Conservation (phyloP, 2,888 invertebrate species). For the Abrostola tripartita region DNA sequence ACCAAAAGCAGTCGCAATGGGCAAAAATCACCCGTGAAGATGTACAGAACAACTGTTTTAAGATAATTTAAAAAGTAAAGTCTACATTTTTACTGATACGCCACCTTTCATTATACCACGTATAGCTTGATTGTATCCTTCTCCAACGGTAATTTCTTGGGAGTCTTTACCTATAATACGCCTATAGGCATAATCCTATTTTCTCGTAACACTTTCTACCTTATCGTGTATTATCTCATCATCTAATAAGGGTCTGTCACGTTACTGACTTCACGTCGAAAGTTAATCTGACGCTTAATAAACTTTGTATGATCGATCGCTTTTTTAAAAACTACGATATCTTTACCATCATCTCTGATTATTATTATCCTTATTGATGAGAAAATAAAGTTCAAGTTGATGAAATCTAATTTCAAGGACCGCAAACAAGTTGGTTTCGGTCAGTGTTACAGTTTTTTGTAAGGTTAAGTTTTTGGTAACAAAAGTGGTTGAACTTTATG, state of each 20-base stretch:
- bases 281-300: constrained; percentile 81
- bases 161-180: neutral
- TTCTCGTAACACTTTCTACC: constrained; percentile 27
- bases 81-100: too few relatives aligned
- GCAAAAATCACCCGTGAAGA: too few relatives aligned
- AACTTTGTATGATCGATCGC: constrained; percentile 79
- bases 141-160: neutral
- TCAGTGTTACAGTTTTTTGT: constrained; percentile 69
- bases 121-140: neutral
- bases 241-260: constrained; percentile 69
- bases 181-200: constrained; percentile 24
- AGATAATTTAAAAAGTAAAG: too few relatives aligned
- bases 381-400: constrained; percentile 52
- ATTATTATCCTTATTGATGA: constrained; percentile 35
- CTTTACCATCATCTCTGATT: constrained; percentile 16
- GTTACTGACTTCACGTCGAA: constrained; percentile 73
- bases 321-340: constrained; percentile 53
- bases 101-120: too few relatives aligned
- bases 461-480: constrained; percentile 64
- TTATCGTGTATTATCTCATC: constrained; percentile 44
- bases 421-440: constrained; percentile 53
- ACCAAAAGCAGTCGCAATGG: too few relatives aligned
- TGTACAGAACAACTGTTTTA: too few relatives aligned
- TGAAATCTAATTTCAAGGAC: constrained; percentile 1
- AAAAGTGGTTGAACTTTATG: constrained; percentile 78